Conservation (phyloP, 30 jellyfish, hydroid and myxozoan species). For the Mastigias papua region DNA sequence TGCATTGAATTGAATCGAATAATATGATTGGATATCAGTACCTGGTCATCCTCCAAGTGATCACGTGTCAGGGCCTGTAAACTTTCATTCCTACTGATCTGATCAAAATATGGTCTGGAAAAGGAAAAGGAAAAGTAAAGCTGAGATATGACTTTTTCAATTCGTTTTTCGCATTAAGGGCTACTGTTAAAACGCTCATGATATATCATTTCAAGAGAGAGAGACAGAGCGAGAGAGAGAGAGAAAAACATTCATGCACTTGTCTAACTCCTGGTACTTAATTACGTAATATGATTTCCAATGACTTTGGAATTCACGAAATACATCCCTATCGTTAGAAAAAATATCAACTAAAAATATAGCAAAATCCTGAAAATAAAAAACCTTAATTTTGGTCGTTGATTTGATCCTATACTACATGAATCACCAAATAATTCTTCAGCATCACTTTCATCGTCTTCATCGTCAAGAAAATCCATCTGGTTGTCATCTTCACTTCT, state of each 20-base stretch:
- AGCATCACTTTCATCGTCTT: constrained; percentile 90
- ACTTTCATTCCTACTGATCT: constrained; percentile 83
- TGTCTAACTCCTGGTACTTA: too few relatives aligned
- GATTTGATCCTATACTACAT: constrained; percentile 88
- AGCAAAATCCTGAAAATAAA: too few relatives aligned
- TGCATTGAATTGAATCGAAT: not conserved
- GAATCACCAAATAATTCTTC: constrained; percentile 84
- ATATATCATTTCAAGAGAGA: too few relatives aligned
- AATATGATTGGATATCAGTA: not conserved
- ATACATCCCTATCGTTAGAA: too few relatives aligned
- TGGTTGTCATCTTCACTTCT: constrained; percentile 66
- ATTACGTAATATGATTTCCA: too few relatives aligned
- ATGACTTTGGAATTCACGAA: too few relatives aligned
- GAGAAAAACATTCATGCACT: too few relatives aligned
- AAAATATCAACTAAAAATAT: not conserved
- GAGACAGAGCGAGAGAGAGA: too few relatives aligned
- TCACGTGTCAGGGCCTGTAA: constrained; percentile 63
- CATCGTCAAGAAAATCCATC: constrained; percentile 71
- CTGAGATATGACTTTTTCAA: not conserved
- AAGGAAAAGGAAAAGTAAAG: not conserved
- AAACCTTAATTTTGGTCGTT: constrained; percentile 87
- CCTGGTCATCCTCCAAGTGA: constrained; percentile 6
- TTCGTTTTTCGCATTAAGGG: not conserved
- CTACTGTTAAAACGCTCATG: not conserved
- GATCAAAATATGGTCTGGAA: constrained; percentile 83